Conservation (phyloP, 2,113 vertebrate genomes). For the Cyanoramphus novaezelandiae region DNA sequence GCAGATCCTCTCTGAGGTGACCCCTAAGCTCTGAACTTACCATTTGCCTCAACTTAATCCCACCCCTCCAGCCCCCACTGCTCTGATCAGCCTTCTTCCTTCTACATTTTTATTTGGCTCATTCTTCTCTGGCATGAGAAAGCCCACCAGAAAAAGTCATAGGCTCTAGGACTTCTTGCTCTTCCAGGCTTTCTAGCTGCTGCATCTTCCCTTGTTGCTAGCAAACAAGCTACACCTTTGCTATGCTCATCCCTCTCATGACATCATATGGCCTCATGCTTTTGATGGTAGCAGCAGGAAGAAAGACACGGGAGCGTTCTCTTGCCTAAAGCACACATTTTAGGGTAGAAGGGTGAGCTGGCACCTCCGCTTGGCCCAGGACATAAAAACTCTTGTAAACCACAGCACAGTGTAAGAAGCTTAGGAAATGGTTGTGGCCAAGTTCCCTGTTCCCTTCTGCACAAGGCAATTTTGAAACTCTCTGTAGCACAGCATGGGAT, state of each 20-base stretch:
- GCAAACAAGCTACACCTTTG: neutral
- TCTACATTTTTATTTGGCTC: neutral
- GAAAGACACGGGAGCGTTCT: neutral
- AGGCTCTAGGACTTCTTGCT: neutral
- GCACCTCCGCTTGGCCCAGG: neutral
- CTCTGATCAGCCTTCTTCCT: neutral
- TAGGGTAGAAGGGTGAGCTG: neutral
- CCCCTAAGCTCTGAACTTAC: neutral
- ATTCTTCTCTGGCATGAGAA: neutral
- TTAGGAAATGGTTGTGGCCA: neutral
- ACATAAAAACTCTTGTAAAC: constrained; percentile 27
- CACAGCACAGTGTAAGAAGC: neutral
- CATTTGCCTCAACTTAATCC: neutral
- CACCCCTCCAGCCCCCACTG: neutral
- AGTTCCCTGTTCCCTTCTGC: neutral
- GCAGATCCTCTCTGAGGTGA: neutral
- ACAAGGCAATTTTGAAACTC: constrained; percentile 33
- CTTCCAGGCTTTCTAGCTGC: neutral
- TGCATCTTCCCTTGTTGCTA: neutral
- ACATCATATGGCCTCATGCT: neutral
- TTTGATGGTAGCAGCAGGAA: neutral
- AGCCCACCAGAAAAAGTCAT: neutral
- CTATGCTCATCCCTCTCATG: neutral
- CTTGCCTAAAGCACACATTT: neutral
- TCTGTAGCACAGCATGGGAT: neutral